Percentiles rank a stretch among this genome's conserved stretches.
Conservation (phyloP, 2,888 invertebrate genomes). For the Steinernema carpocapsae region DNA sequence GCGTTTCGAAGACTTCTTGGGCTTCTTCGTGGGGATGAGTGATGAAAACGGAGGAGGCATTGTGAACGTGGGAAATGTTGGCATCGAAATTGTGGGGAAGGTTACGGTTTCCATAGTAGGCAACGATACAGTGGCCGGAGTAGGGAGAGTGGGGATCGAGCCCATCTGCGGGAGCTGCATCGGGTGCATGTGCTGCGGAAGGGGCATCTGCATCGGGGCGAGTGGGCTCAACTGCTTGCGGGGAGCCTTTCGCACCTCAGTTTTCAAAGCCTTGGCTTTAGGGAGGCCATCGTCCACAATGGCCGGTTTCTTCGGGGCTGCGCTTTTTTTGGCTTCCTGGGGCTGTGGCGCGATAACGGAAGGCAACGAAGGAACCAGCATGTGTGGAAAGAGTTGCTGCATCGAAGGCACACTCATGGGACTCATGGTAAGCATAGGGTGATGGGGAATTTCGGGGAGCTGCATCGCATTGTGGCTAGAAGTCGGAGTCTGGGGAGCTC, state of each 20-base stretch:
- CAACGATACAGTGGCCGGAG: conserved; percentile 6
- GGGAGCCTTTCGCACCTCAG: conserved; percentile 8
- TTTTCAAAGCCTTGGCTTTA: conserved; percentile 17
- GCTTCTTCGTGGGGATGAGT: conserved; percentile 16
- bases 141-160: conserved; percentile 1
- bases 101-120: conserved; percentile 14
- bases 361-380: neutral
- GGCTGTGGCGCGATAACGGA: neutral
- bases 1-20: conserved; percentile 14
- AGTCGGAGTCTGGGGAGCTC: neutral
- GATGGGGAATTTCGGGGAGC: no score
- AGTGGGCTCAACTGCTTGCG: neutral
- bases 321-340: neutral
- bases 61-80: conserved; percentile 23
- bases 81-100: conserved; percentile 27
- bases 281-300: neutral
- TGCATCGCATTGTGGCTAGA: neutral
- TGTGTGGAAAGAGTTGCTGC: neutral
- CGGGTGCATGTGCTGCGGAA: neutral
- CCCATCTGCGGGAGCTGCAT: neutral
- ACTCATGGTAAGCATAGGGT: no score
- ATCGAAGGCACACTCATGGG: neutral
- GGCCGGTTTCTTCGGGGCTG: neutral
- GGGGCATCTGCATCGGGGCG: neutral
- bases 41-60: conserved; percentile 26